Evolutionary conservation across 1,140 invertebrate genomes (phyloP).

Genomic region (Portunus trituberculatus): DNA sequence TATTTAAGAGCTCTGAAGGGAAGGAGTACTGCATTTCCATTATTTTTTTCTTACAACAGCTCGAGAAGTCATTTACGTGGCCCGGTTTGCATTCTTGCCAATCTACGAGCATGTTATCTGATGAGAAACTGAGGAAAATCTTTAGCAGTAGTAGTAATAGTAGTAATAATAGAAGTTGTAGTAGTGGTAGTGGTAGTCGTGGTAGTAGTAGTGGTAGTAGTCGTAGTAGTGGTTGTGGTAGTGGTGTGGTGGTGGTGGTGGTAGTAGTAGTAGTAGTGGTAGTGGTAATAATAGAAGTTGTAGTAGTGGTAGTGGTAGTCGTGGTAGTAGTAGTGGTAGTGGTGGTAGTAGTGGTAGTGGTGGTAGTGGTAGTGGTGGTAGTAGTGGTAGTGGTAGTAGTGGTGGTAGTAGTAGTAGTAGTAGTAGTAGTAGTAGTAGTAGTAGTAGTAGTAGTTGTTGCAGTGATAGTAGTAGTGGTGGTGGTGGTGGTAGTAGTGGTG

Average conservation of each 20-base stretch:
- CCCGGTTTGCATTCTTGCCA: too few species aligned
- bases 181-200: background rate
- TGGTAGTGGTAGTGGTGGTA: background rate
- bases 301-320: too few species aligned
- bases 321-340: too few species aligned
- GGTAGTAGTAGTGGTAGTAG: background rate
- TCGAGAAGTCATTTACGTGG: too few species aligned
- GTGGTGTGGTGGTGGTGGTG: background rate
- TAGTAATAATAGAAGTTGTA: conserved; percentile 2
- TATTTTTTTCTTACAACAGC: too few species aligned
- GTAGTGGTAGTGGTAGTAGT: background rate
- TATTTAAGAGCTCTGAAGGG: too few species aligned
- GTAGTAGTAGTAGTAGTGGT: background rate
- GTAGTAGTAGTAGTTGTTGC: background rate
- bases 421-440: conserved; percentile 1
- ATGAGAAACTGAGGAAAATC: too few species aligned
- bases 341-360: too few species aligned
- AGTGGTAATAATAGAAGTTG: background rate
- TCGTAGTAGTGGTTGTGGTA: background rate
- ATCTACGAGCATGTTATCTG: too few species aligned
- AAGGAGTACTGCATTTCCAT: too few species aligned
- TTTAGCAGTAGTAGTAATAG: background rate
- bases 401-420: background rate
- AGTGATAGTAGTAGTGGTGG: background rate
- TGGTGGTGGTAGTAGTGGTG: background rate